Conservation (phyloP, 2,888 invertebrate species). For the Tridacna crocea region DNA sequence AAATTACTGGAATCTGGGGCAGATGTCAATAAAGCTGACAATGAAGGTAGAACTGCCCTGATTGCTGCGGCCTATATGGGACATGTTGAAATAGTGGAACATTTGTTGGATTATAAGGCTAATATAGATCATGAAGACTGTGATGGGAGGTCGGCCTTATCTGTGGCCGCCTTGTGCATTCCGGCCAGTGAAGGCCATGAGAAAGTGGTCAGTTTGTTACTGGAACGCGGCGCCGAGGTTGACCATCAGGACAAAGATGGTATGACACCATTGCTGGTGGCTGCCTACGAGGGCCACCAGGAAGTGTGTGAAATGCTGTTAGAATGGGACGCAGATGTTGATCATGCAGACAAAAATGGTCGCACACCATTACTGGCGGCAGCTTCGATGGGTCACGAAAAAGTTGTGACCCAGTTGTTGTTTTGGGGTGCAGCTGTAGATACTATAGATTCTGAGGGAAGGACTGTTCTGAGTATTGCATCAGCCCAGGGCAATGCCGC, state of each 20-base stretch:
- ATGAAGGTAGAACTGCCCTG: conserved; percentile 85
- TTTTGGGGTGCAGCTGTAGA: conserved; percentile 99
- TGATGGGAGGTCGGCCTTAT: conserved; percentile 95
- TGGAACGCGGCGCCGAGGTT: conserved; percentile 82
- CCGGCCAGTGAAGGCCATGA: conserved; percentile 85
- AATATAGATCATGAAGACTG: conserved; percentile 89
- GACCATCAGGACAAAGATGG: conserved; percentile 83
- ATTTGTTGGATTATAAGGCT: conserved; percentile 86
- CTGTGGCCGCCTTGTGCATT: conserved; percentile 85
- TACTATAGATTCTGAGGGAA: conserved; percentile 96
- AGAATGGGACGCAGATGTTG: conserved; percentile 96
- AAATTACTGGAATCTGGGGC: conserved; percentile 87
- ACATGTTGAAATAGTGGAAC: conserved; percentile 82
- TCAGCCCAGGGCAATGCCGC: conserved; percentile 87
- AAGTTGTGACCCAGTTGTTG: conserved; percentile 92
- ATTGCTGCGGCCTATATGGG: conserved; percentile 92
- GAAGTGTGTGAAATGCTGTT: conserved; percentile 90
- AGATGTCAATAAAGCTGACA: conserved; percentile 85
- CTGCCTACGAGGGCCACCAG: conserved; percentile 87
- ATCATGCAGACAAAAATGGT: conserved; percentile 89
- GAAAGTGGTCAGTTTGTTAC: conserved; percentile 81
- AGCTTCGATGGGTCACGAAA: conserved; percentile 95
- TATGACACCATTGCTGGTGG: conserved; percentile 83
- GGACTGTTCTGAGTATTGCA: conserved; percentile 89
- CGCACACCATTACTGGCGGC: conserved; percentile 86